Conservation (phyloP, 2,797 vertebrate species). For the Sibirionetta formosa region DNA sequence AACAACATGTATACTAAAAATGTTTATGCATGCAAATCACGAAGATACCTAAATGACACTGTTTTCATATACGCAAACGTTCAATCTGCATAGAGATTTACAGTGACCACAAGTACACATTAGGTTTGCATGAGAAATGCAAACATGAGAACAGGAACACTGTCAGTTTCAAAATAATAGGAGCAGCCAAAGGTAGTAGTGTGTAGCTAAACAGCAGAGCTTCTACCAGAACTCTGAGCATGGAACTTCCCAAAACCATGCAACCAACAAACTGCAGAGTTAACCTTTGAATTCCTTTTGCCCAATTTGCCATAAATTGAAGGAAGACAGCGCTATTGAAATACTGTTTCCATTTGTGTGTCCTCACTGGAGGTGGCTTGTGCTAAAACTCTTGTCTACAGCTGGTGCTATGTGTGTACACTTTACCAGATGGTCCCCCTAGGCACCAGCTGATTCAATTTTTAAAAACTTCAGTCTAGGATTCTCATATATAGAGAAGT, state of each 20-base stretch:
- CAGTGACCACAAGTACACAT: background rate
- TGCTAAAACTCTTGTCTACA: background rate
- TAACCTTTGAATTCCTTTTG: background rate
- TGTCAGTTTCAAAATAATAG: background rate
- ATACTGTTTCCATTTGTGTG: background rate
- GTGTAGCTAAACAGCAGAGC: background rate
- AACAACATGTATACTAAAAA: background rate
- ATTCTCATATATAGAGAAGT: background rate
- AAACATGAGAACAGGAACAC: background rate
- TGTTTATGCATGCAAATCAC: background rate
- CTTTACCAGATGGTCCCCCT: background rate
- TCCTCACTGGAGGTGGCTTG: background rate
- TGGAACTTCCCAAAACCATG: background rate
- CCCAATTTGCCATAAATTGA: background rate
- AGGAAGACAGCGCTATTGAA: background rate
- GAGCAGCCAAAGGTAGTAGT: background rate
- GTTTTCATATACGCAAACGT: background rate
- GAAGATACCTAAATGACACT: background rate
- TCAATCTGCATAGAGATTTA: background rate
- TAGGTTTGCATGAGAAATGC: background rate
- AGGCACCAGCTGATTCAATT: background rate
- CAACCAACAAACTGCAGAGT: background rate
- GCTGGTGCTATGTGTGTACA: accelerated
- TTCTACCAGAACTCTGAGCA: background rate
- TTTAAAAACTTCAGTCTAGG: background rate